These are phyloP conservation scores for Scaptomyza polygonia DNA, from an alignment of 2,888 invertebrate genomes.

Conservation along the genomic window DNA sequence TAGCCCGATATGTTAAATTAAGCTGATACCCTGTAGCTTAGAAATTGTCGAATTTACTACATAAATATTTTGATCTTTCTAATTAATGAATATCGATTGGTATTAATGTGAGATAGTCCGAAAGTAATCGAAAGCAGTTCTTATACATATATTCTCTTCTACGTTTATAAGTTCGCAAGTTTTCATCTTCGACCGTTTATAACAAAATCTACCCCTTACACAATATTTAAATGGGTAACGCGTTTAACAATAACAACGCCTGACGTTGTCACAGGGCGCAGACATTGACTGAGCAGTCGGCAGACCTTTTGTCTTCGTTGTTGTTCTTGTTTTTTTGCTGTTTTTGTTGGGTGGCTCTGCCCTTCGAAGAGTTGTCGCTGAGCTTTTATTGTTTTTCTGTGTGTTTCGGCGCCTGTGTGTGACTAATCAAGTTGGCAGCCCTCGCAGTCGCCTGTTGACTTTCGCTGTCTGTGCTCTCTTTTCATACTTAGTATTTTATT, in stretches of 20 bases:
- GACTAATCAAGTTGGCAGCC: slow-evolving; percentile 66
- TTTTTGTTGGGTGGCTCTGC: slow-evolving; percentile 24
- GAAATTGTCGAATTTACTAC: not conserved
- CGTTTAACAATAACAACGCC: slow-evolving; percentile 38
- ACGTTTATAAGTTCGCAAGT: not conserved
- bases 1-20: not conserved
- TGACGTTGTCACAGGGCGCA: slow-evolving; percentile 59
- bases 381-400: slow-evolving; percentile 29
- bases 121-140: not conserved
- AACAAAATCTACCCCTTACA: not conserved
- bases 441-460: slow-evolving; percentile 52
- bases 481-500: slow-evolving; percentile 4
- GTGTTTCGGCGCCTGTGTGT: slow-evolving; percentile 50
- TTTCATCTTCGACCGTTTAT: not conserved
- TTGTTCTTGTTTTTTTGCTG: slow-evolving; percentile 10
- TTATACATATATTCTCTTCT: not conserved
- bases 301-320: slow-evolving; percentile 52
- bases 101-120: not conserved
- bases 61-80: not conserved
- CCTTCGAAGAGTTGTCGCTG: slow-evolving; percentile 56
- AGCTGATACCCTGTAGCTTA: not conserved
- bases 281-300: slow-evolving; percentile 60
- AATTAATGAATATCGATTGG: not conserved
- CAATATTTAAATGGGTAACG: not conserved
- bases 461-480: slow-evolving; percentile 44